Conservation (phyloP, 2,113 vertebrate genomes). For the Rhadina sibilatrix region DNA sequence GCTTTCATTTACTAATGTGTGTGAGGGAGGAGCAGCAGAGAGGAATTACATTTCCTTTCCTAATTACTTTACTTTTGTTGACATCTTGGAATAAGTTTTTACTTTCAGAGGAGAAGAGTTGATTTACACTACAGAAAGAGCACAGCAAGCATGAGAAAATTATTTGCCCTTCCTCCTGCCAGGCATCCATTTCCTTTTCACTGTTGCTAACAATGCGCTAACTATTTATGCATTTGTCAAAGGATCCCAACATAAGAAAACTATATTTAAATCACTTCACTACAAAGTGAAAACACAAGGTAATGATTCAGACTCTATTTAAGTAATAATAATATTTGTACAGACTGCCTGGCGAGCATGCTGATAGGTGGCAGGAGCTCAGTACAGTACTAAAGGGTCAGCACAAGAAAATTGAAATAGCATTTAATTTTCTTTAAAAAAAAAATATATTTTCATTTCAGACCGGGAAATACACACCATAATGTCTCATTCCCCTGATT, state of each 20-base stretch:
- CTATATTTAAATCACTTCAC: slow-evolving; percentile 62
- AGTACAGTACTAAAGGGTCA: not conserved
- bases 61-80: slow-evolving; percentile 64
- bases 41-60: slow-evolving; percentile 63
- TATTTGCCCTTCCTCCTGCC: slow-evolving; percentile 67
- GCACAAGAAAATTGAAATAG: not conserved
- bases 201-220: slow-evolving; percentile 61
- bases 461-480: not conserved
- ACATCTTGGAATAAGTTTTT: slow-evolving; percentile 55
- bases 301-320: slow-evolving; percentile 65
- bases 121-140: slow-evolving; percentile 66
- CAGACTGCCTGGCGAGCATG: slow-evolving; percentile 38
- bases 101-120: slow-evolving; percentile 58
- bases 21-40: not conserved
- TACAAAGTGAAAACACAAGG: slow-evolving; percentile 64
- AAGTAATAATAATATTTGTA: slow-evolving; percentile 67
- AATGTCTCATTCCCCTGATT: not conserved
- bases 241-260: slow-evolving; percentile 48
- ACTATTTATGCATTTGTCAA: slow-evolving; percentile 68
- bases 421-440: slow-evolving; percentile 27
- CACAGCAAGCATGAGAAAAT: slow-evolving; percentile 69
- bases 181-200: slow-evolving; percentile 65
- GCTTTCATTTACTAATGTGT: slow-evolving; percentile 33
- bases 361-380: slow-evolving; percentile 5
- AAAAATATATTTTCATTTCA: slow-evolving; percentile 6